phyloP scores from a whole-genome alignment of 2,113 vertebrate species.

The Myotis lucifugus region DNA sequence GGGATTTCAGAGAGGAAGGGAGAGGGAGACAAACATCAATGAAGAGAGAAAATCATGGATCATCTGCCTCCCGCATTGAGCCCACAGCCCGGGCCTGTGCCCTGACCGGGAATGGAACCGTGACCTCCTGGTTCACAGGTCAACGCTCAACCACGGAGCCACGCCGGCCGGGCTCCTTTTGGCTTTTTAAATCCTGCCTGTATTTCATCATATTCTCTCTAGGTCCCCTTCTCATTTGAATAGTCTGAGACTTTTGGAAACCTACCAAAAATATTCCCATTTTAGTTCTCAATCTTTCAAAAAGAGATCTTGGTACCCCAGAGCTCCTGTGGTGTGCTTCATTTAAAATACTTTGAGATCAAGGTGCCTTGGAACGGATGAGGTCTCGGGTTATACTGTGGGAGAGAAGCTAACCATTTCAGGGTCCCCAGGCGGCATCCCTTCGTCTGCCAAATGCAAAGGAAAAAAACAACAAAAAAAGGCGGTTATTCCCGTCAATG shows the following conservation, averaged over 20 bases:
- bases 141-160: too few relatives aligned
- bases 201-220: background rate
- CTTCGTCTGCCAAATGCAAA: background rate
- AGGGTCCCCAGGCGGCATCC: background rate
- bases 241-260: background rate
- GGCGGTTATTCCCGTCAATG: background rate
- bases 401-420: background rate
- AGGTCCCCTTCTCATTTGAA: background rate
- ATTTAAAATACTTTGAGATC: slow-evolving; percentile 5
- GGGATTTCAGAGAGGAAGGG: too few relatives aligned
- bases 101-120: too few relatives aligned
- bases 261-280: background rate
- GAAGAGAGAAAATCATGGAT: too few relatives aligned
- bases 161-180: too few relatives aligned
- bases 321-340: background rate
- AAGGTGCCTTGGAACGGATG: background rate
- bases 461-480: too few relatives aligned
- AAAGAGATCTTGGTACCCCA: background rate
- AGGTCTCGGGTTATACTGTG: background rate
- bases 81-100: too few relatives aligned
- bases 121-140: too few relatives aligned
- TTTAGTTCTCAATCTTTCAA: slow-evolving; percentile 19
- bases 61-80: too few relatives aligned
- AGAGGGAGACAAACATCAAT: too few relatives aligned
- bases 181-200: background rate